Evolutionary conservation across 1,140 invertebrate species (phyloP), one percentile per base, ranked within the genome.

Genomic region (Episyrphus balteatus): DNA sequence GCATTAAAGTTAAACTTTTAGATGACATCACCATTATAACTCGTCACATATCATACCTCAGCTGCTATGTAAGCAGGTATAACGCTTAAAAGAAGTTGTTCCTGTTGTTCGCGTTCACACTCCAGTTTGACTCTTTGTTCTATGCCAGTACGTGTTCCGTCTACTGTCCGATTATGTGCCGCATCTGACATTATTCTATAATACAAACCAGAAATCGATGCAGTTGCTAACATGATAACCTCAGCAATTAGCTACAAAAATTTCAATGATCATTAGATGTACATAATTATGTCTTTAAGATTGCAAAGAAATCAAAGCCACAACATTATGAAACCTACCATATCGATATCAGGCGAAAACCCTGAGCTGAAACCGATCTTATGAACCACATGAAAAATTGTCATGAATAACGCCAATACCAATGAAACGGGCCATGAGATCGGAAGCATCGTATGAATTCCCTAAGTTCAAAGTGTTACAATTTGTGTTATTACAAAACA

Each of bases 61-160:
- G 86, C 86, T 9, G 90, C 88, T 41, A 94, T 89, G 59, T 93
- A 93, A 7, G 88, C 90, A 0, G 92, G 92, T 50, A 95, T 93
- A 45, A 94, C 92, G 52, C 89, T 92, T 10, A 93, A 77, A 34
- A 96, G 69, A 37, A 95, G 73, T 57, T 92, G 86, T 68, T 95
- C 91, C 68, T 94, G 86, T 52, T 92, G 89, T 56, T 92, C 88
- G 53, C 85, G 80, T 68, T 94, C 90, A 63, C 89, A 92, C 71
- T 94, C 90, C 30, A 92, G 72, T 69, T 92, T 92, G 33, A 94
- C 87, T 49, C 90, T 73, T 21, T 91, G 92, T 59, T 95, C 90
- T 33, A 96, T 87, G 50, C 89, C 92, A 2, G 84, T 90, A 43
- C 85, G 76, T 12, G 90, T 93, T 10, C 89, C 88, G 10, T 84